Base-by-base conservation (phyloP, 2,888 invertebrate species). In the Andrena flavipes region DNA sequence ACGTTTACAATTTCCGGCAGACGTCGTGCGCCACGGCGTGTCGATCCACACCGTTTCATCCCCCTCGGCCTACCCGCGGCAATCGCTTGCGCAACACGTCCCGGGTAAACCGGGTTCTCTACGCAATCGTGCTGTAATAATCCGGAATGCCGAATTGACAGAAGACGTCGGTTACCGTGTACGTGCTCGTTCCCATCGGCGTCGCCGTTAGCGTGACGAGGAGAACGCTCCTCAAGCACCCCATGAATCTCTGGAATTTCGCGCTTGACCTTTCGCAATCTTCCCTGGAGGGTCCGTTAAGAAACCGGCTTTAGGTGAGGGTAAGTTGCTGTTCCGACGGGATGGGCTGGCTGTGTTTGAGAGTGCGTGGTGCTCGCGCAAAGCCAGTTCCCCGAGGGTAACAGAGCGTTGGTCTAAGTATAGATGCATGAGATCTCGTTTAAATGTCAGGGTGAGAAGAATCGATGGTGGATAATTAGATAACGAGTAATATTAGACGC, bases 1-100 rank as follows among this genome's bases (percentile, higher is more conserved):
- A 89, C 89, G 90, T 91, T 84, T 90, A 90, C 90, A 91, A 90
- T 91, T 90, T 91, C 91, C 90, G 89, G 88, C 82, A 82, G 88
- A 90, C 87, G 87, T 87, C 87, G 86, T 77, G 76, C 76, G 63
- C 65, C 80, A 56, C 73, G 67, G 71, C 67, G 79, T 56, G 56
- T 68, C 75, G 68, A 83, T 76, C 78, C 62, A 62, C 71, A 72
- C 60, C 76, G 67, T 54, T 13, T 51, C 49, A 29, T 13, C 8
- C 30, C 62, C 51, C 62, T 35, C 65, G 23, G 51, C 56, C 56
- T n/a, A 10, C 76, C 6, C 10, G 16, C 23, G 67, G 82, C 76
- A 76, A 78, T 70, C 74, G 73, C 70, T 83, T 56, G 83, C 68
- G 76, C 83, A 80, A 82, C 80, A 84, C 76, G 87, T 85, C 76